Conservation (phyloP, 1,140 invertebrate species). For the Alviniconcha marisindica region DNA sequence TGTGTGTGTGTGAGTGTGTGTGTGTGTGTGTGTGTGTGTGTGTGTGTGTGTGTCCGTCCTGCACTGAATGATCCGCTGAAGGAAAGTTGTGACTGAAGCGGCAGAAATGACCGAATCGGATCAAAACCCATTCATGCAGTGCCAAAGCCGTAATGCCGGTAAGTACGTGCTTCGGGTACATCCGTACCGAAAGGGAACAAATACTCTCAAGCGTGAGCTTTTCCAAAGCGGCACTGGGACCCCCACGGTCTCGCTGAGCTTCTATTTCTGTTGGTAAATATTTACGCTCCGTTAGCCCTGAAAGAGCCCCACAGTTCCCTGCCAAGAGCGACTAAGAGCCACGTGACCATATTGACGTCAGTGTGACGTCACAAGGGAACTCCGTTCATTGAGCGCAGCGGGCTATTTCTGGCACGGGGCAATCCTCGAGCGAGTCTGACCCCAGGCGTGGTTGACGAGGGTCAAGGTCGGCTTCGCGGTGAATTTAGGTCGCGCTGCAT, state of each 20-base stretch:
- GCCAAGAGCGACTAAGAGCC: slow-evolving; percentile 22
- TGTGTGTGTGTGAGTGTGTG: not conserved
- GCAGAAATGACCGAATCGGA: not conserved
- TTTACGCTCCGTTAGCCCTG: slow-evolving; percentile 23
- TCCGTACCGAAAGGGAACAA: not conserved
- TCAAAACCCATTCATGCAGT: not conserved
- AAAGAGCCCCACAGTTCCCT: slow-evolving; percentile 25
- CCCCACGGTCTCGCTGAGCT: not conserved
- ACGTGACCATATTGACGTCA: slow-evolving; percentile 41
- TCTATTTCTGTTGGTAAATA: slow-evolving; percentile 21
- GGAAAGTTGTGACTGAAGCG: no score
- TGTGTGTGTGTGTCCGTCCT: no score
- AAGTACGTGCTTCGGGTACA: not conserved
- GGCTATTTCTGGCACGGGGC: slow-evolving; percentile 30
- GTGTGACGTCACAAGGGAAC: slow-evolving; percentile 32
- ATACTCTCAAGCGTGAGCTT: not conserved
- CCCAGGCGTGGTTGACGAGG: not conserved
- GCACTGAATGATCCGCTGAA: no score
- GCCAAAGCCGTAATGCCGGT: no score
- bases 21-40: not conserved
- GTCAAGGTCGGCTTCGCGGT: not conserved
- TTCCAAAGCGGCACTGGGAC: not conserved
- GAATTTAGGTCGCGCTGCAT: not conserved
- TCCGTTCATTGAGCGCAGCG: not conserved
- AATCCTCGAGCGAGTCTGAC: not conserved